Evolutionary conservation across 2,888 invertebrate species (phyloP), one percentile per base, ranked within the genome.

Genomic region (Folsomia candida): DNA sequence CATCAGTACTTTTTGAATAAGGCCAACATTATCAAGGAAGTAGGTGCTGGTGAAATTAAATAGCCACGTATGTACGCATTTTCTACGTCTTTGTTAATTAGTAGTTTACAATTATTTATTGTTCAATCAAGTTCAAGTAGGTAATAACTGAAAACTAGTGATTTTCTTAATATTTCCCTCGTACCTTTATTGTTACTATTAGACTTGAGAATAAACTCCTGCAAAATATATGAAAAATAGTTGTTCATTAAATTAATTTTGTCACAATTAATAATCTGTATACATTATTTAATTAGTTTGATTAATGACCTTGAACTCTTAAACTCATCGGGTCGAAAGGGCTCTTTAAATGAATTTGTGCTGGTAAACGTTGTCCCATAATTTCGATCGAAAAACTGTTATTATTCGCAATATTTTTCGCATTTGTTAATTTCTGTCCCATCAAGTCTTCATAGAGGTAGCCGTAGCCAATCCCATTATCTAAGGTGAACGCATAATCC

Each of bases 1-100:
- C 89, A 88, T 75, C 88, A 94, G 67, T 98, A 94, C 82, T 97
- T 98, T 82, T 88, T 88, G 73, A 87, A 88, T 0, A 96, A 95
- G 82, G 88, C 89, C 80, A 87, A 89, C 67, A 81, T 94, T 66
- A 84, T 94, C 1, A 84, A 84, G 71, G 89, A 90, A 81, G 84
- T 88, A 54, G 90, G 89, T 0, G 88, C 87, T 18, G 74, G 76
- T 25, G 74, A 71, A 72, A 67, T 76, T 14, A 73, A 76, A 25
- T 72, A 74, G 47, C 22, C n/a, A n/a, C n/a, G n/a, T n/a, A n/a
- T n/a, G n/a, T n/a, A n/a, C n/a, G n/a, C n/a, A n/a, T n/a, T n/a
- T n/a, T n/a, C n/a, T n/a, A n/a, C n/a, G n/a, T n/a, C n/a, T n/a
- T n/a, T n/a, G n/a, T n/a, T n/a, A n/a, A n/a, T n/a, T n/a, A n/a